Conservation (phyloP, 2,113 vertebrate species). For the Stomatorhinus ivindoensis region DNA sequence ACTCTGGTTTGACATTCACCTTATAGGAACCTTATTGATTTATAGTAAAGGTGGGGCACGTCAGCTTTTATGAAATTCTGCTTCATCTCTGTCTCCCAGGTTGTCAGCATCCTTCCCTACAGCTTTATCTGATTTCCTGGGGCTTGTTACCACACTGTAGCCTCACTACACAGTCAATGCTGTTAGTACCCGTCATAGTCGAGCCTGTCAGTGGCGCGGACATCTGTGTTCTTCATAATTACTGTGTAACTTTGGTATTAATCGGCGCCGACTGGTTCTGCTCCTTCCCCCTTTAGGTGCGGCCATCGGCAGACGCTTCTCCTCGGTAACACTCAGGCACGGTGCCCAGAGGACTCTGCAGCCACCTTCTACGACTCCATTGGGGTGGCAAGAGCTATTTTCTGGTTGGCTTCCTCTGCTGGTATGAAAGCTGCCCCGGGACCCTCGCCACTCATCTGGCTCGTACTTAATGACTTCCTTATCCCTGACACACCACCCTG, state of each 20-base stretch:
- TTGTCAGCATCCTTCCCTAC: neutral
- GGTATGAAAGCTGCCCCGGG: neutral
- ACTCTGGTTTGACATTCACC: neutral
- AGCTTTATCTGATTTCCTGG: neutral
- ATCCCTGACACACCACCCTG: neutral
- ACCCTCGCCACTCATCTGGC: constrained; percentile 1
- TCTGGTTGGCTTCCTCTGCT: neutral
- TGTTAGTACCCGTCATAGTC: neutral
- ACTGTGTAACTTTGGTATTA: neutral
- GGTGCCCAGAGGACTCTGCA: neutral
- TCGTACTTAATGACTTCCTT: constrained; percentile 10
- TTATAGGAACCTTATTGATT: neutral
- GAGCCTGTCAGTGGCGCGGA: neutral
- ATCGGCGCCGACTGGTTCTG: neutral
- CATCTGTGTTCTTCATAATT: neutral
- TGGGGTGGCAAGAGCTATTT: constrained; percentile 15
- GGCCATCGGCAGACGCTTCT: neutral
- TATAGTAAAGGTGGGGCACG: neutral
- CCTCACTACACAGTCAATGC: neutral
- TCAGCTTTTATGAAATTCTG: neutral
- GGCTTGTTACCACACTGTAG: neutral
- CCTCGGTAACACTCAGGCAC: no score
- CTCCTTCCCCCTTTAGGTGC: neutral
- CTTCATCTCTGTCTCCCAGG: neutral
- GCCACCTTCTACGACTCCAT: neutral